Evolutionary conservation across 2,888 invertebrate genomes (phyloP).

Genomic region (Cybosia mesomella): DNA sequence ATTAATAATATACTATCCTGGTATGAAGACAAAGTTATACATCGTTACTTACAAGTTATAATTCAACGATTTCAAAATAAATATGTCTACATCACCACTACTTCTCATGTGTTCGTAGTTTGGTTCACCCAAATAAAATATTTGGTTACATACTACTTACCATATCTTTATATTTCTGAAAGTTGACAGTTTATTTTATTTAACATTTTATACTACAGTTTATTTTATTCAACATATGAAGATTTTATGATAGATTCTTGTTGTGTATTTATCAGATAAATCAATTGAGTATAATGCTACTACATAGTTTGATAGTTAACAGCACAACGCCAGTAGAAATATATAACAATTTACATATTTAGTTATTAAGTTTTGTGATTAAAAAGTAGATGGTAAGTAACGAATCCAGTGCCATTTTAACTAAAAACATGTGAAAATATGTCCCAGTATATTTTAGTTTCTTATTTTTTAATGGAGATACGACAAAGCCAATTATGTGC

Average conservation of each 20-base stretch:
- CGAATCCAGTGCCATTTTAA: conserved; percentile 70
- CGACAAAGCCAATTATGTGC: conserved; percentile 76
- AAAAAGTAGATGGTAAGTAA: conserved; percentile 44
- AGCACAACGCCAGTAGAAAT: conserved; percentile 19
- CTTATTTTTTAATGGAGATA: conserved; percentile 40
- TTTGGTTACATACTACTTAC: no score
- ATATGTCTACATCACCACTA: no score
- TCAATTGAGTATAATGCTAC: neutral
- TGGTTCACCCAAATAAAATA: no score
- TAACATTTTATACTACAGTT: no score
- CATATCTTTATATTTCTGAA: neutral
- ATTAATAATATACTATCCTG: no score
- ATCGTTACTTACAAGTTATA: no score
- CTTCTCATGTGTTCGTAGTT: no score
- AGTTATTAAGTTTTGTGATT: conserved; percentile 46
- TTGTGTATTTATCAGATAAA: neutral
- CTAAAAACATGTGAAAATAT: conserved; percentile 57
- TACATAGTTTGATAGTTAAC: neutral
- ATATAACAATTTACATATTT: conserved; percentile 17
- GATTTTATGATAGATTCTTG: neutral
- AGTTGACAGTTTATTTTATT: no score
- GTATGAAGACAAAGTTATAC: no score
- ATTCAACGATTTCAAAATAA: no score
- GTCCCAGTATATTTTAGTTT: conserved; percentile 39
- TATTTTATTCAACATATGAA: neutral